phyloP scores from a whole-genome alignment of 2,797 vertebrate species.

The Crenichthys baileyi region DNA sequence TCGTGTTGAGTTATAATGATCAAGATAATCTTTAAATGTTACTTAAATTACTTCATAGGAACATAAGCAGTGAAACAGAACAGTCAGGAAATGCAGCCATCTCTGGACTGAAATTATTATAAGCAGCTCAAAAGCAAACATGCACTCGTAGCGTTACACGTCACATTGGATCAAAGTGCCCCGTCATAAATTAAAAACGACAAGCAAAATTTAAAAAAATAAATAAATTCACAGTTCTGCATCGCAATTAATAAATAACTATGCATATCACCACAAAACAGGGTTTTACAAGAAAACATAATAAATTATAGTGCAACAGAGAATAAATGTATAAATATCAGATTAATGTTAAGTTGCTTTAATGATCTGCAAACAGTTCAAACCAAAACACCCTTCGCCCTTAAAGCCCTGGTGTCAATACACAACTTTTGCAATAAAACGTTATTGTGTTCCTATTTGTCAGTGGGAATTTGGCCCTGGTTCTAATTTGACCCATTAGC shows the following conservation, averaged over 20 bases:
- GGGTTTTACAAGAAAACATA: conserved; percentile 89
- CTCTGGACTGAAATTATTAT: conserved; percentile 67
- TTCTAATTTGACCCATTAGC: conserved; percentile 79
- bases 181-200: conserved; percentile 91
- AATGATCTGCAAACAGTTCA: conserved; percentile 85
- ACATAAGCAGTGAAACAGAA: conserved; percentile 71
- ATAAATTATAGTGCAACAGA: conserved; percentile 98
- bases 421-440: conserved; percentile 74
- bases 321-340: conserved; percentile 98
- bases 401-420: conserved; percentile 84
- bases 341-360: conserved; percentile 87
- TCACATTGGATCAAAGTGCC: conserved; percentile 95
- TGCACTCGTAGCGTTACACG: conserved; percentile 81
- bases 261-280: conserved; percentile 87
- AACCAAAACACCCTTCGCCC: conserved; percentile 8
- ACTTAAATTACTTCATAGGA: conserved; percentile 55
- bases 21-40: conserved; percentile 37
- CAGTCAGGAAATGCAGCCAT: conserved; percentile 52
- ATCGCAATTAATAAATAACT: conserved; percentile 69
- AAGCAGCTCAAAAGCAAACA: conserved; percentile 75
- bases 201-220: conserved; percentile 70
- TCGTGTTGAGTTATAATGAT: conserved; percentile 42
- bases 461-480: conserved; percentile 42
- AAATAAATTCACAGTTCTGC: conserved; percentile 82
- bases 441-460: conserved; percentile 80